These are phyloP conservation scores for Diachasma alloeum DNA, from an alignment of 1,140 invertebrate species.

Conservation along the genomic window DNA sequence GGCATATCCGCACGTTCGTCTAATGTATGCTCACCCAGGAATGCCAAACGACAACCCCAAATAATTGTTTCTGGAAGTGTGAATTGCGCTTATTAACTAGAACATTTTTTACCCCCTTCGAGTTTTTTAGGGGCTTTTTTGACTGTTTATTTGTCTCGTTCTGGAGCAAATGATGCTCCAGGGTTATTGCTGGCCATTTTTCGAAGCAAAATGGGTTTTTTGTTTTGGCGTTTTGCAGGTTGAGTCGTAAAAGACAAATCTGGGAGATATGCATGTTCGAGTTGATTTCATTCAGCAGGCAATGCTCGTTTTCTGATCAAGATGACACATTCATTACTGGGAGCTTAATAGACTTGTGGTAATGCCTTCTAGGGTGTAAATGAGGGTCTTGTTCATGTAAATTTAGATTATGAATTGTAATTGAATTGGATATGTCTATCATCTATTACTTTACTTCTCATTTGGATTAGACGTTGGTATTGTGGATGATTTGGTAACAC, in stretches of 20 bases:
- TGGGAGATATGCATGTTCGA: neutral
- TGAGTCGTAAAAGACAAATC: neutral
- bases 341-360: conserved; percentile 38
- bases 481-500: too few species aligned
- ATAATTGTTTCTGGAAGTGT: conserved; percentile 61
- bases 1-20: conserved; percentile 60
- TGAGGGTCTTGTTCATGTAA: conserved; percentile 25
- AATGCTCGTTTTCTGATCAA: conserved; percentile 9
- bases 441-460: too few species aligned
- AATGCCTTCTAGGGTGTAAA: conserved; percentile 32
- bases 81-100: conserved; percentile 51
- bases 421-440: neutral
- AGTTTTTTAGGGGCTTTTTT: neutral
- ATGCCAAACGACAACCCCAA: conserved; percentile 52
- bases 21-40: conserved; percentile 45
- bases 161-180: neutral
- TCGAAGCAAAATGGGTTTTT: neutral
- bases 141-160: conserved; percentile 19
- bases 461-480: too few species aligned
- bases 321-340: conserved; percentile 46
- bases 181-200: neutral
- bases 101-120: conserved; percentile 16
- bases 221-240: neutral
- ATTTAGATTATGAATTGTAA: conserved; percentile 9
- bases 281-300: conserved; percentile 6